Evolutionary conservation across 1,140 invertebrate genomes (phyloP), one percentile per base, ranked within the genome.

Genomic region (Drosophila melanica): DNA sequence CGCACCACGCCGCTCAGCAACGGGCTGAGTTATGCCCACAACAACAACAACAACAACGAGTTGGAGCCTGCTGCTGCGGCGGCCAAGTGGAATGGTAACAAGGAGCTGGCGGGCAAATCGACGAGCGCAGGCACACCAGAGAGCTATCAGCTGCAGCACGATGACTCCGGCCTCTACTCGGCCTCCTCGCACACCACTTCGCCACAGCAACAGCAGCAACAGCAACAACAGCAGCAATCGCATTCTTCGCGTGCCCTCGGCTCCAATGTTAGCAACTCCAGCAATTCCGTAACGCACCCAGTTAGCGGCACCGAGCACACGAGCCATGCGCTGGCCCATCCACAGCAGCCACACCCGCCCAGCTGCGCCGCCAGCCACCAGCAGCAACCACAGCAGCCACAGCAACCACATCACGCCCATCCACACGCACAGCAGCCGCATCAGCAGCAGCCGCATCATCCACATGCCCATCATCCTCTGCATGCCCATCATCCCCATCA

Each of bases 181-280:
- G 82, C 90, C 12, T 91, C 90, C 30, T 91, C 90, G 50, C 90
- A 91, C 67, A 91, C 90, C 3, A 91, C 90, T 2, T 91, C 90
- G 42, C 90, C 90, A 0, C 90, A 91, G 51, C 90, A 90, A 27
- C 78, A 85, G 18, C 76, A 87, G 11, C 72, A 87, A 9, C 72
- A 90, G 4, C 81, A 90, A 4, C 79, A 82, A 10, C 72, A 79
- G 44, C 69, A 82, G 20, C 90, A 81, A n/a, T 45, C 71, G 27
- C 65, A 64, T 51, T 4, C 68, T 2, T 45, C 76, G 12, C 82
- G 89, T 54, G 80, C 80, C 67, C 62, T 86, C 30, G 81, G 69
- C 59, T 55, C 67, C 55, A 87, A 89, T 79, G 79, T 82, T 51
- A 90, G 80, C 75, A 76, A 62, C 41, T 33, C 81, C 10, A 77